Conservation (phyloP, 2,888 invertebrate genomes). For the Polyommatus icarus region DNA sequence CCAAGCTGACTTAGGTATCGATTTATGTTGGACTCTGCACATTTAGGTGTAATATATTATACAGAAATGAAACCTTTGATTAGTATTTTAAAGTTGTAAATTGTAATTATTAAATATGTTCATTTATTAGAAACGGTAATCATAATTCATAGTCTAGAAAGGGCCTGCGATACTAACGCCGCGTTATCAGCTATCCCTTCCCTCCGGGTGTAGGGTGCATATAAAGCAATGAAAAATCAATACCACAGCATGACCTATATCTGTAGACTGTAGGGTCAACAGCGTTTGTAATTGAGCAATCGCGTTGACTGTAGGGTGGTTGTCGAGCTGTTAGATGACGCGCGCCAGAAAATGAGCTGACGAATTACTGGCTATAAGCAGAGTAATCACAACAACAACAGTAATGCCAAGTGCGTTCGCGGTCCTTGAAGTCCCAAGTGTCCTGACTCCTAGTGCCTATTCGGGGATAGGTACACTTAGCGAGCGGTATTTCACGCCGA, state of each 20-base stretch:
- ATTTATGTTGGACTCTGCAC: not conserved
- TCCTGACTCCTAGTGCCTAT: not conserved
- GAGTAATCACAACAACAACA: not conserved
- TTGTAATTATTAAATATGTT: not conserved
- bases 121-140: not conserved
- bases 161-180: not conserved
- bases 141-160: not conserved
- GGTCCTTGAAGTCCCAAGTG: not conserved
- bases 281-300: not conserved
- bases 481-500: not conserved
- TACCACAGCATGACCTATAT: constrained; percentile 14
- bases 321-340: not conserved
- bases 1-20: not conserved
- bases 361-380: not conserved
- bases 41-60: not conserved
- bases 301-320: not conserved
- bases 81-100: too few species aligned
- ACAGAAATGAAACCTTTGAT: not conserved
- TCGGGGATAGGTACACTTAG: not conserved
- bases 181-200: not conserved
- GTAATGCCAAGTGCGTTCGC: not conserved
- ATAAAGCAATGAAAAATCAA: constrained; percentile 11
- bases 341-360: not conserved
- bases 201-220: constrained; percentile 6
- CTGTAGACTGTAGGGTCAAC: not conserved